A percentile compares a stretch with the other conserved stretches of the same genome.
These are phyloP conservation scores for Paralichthys olivaceus DNA, from an alignment of 2,113 vertebrate species.

Conservation along the genomic window DNA sequence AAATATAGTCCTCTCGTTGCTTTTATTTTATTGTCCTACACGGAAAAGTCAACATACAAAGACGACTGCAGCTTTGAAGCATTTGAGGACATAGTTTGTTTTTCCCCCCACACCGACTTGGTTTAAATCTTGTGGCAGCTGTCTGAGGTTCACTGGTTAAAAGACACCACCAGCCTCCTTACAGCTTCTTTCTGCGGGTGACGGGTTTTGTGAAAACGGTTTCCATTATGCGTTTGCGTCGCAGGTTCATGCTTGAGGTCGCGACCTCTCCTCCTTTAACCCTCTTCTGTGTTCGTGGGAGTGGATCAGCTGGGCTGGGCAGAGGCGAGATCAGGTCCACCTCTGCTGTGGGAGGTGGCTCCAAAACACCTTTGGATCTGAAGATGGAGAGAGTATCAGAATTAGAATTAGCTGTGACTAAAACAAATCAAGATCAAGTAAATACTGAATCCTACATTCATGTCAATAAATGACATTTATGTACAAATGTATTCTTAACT, in stretches of 20 bases:
- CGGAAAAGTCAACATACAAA: constrained; percentile 32
- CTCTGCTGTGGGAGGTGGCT: constrained; percentile 83
- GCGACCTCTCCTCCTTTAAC: constrained; percentile 56
- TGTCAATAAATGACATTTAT: no score
- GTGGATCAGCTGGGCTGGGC: constrained; percentile 80
- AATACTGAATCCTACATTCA: no score
- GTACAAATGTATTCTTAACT: background rate
- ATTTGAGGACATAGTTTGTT: constrained; percentile 28
- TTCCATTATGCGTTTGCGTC: constrained; percentile 84
- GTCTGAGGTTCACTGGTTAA: constrained; percentile 50
- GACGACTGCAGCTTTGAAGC: constrained; percentile 38
- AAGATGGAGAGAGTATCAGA: background rate
- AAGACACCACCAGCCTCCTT: constrained; percentile 32
- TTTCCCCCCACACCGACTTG: background rate
- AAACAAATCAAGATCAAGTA: background rate
- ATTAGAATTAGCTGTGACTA: background rate
- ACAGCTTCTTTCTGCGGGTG: constrained; percentile 91
- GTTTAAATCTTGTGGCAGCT: constrained; percentile 12
- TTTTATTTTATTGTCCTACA: constrained; percentile 28
- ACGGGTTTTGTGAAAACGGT: constrained; percentile 90
- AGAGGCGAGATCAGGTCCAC: constrained; percentile 90
- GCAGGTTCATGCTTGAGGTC: constrained; percentile 75
- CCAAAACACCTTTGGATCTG: constrained; percentile 80
- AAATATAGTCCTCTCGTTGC: constrained; percentile 66
- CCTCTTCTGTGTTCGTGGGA: constrained; percentile 69